These are phyloP conservation scores for Megamerina dolium DNA, from an alignment of 2,888 invertebrate species.

Conservation along the genomic window DNA sequence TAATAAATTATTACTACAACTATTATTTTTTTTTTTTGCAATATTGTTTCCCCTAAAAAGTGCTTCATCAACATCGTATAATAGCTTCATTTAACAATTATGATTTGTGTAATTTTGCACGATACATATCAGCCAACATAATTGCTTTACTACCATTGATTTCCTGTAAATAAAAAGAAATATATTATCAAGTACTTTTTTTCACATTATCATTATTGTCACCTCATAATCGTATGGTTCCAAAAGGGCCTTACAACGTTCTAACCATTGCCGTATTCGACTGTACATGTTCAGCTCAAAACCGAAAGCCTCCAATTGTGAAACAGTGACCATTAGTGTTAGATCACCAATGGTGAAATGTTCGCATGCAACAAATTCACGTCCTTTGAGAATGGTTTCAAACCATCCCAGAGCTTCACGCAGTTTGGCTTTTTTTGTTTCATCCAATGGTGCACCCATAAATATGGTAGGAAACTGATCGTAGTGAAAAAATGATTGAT, in stretches of 20 bases:
- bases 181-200: neutral
- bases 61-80: too few species aligned
- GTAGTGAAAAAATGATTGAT: too few species aligned
- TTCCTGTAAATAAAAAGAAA: constrained; percentile 35
- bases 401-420: constrained; percentile 55
- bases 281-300: constrained; percentile 53
- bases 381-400: constrained; percentile 53
- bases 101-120: constrained; percentile 43
- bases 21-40: too few species aligned
- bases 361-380: constrained; percentile 56
- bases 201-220: constrained; percentile 1
- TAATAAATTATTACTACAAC: too few species aligned
- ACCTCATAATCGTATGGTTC: constrained; percentile 63
- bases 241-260: constrained; percentile 59
- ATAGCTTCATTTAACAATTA: too few species aligned
- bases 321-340: constrained; percentile 44
- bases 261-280: constrained; percentile 58
- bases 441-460: constrained; percentile 49
- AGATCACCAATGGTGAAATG: constrained; percentile 49
- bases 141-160: constrained; percentile 58
- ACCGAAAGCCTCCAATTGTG: constrained; percentile 50
- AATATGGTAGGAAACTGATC: constrained; percentile 51
- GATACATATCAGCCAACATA: constrained; percentile 53
- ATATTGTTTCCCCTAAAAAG: too few species aligned
- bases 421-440: constrained; percentile 51